Base-by-base conservation (phyloP, 2,888 invertebrate species). In the Tricholauxania praeusta region DNA sequence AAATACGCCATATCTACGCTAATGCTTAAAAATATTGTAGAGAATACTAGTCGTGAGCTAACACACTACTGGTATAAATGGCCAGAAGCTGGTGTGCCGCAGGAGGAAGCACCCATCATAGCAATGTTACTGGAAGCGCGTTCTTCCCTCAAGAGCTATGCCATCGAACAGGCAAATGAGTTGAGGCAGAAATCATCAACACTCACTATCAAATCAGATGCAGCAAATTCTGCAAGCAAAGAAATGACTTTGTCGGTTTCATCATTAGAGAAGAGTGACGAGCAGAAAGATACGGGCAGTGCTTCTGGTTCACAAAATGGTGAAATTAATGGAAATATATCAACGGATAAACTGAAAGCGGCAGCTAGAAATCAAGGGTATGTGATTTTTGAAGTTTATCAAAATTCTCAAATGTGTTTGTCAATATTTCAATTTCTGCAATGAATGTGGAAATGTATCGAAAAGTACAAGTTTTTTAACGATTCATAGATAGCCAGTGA, bases 21-120 rank as follows among this genome's bases (percentile, higher is more conserved):
- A 19, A 93, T 95, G 85, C 88, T 97, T 3, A 94, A 95, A 89
- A 94, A 95, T 86, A 89, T 94, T 87, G 90, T 92, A 77, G 93
- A 93, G 62, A 94, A 95, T 85, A 92, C 94, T 75, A 94, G 94
- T 90, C 89, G 97, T 59, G 96, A 97, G 86, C 90, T 97, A 71
- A 94, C 93, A 0, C 97, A 97, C 83, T 92, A 96, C 82, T 97
- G 97, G 97, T 96, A 96, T 89, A 92, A 95, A 82, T 98, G 97
- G 97, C 97, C 97, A 0, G 87, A 87, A 72, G 92, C 93, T 76
- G 96, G 96, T 0, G 93, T 94, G 1, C 97, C 97, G 2, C 90
- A 91, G 10, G 96, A 96, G 81, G 93, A 93, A 68, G 92, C 94
- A 68, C 93, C 95, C 0, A 89, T 97, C 63, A 94, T 97, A 64